These are phyloP conservation scores for Allophyes oxyacanthae DNA, from an alignment of 2,888 invertebrate species.

Conservation along the genomic window DNA sequence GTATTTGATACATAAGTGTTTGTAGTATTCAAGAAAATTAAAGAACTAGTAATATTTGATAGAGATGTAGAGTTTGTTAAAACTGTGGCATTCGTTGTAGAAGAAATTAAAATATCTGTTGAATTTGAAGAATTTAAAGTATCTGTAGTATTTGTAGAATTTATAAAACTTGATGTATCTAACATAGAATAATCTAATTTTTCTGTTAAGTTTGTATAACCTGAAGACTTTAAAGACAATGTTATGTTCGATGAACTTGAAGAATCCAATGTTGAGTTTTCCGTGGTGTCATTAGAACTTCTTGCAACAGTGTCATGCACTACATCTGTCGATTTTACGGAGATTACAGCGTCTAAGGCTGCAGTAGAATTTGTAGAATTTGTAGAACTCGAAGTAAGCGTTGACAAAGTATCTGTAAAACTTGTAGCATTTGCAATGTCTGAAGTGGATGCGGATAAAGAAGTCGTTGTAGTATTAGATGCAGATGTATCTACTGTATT, in stretches of 20 bases:
- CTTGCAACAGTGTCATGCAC: constrained; percentile 9
- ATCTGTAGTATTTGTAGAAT: constrained; percentile 18
- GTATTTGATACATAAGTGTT: constrained; percentile 19
- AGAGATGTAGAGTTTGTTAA: constrained; percentile 22
- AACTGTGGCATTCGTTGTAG: constrained; percentile 12
- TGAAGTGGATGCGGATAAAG: constrained; percentile 15
- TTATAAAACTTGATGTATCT: constrained; percentile 13
- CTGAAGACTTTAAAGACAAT: neutral
- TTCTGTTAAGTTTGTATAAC: constrained; percentile 25
- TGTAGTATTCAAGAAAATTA: constrained; percentile 10
- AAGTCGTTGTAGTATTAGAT: constrained; percentile 24
- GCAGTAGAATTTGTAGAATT: constrained; percentile 40
- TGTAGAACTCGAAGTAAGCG: constrained; percentile 25
- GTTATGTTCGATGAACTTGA: constrained; percentile 19
- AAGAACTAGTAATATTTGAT: constrained; percentile 12
- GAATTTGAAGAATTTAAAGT: constrained; percentile 12
- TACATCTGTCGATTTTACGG: constrained; percentile 19
- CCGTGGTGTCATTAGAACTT: constrained; percentile 11
- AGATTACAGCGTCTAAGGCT: constrained; percentile 5
- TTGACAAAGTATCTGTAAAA: constrained; percentile 17
- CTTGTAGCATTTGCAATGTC: constrained; percentile 24
- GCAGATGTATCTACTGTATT: constrained; percentile 17
- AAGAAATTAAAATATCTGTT: constrained; percentile 14
- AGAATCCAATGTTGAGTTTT: constrained; percentile 20
- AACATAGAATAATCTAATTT: constrained; percentile 16